Percentiles rank a stretch among this genome's conserved stretches.
These are phyloP conservation scores for Apis dorsata DNA, from an alignment of 1,140 invertebrate species.

Conservation along the genomic window DNA sequence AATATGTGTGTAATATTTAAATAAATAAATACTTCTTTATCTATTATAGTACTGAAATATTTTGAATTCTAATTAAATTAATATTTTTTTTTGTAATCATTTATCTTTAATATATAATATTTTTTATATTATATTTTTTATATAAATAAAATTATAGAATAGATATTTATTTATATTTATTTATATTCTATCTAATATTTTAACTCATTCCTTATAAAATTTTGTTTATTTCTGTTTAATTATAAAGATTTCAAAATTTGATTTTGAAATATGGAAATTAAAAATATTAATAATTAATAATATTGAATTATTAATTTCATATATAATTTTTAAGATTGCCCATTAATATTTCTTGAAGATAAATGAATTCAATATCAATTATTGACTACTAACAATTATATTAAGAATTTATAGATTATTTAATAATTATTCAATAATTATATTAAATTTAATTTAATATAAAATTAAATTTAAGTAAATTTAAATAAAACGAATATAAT, in stretches of 20 bases:
- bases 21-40: slow-evolving; percentile 41
- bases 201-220: background rate
- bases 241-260: background rate
- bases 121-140: background rate
- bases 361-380: background rate
- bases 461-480: background rate
- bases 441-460: no score
- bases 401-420: background rate
- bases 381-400: background rate
- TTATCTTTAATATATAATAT: background rate
- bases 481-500: background rate
- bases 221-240: background rate
- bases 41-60: slow-evolving; percentile 11
- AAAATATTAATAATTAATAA: background rate
- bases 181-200: background rate
- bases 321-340: background rate
- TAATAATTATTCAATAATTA: background rate
- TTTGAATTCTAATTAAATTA: slow-evolving; percentile 5
- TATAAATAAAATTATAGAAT: background rate
- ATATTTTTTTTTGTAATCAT: background rate
- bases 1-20: slow-evolving; percentile 14
- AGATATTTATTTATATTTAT: background rate
- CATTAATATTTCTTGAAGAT: background rate
- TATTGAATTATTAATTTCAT: background rate
- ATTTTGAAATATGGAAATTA: background rate